Evolutionary conservation across 1,140 invertebrate genomes (phyloP).

Genomic region (Lucilia cuprina): DNA sequence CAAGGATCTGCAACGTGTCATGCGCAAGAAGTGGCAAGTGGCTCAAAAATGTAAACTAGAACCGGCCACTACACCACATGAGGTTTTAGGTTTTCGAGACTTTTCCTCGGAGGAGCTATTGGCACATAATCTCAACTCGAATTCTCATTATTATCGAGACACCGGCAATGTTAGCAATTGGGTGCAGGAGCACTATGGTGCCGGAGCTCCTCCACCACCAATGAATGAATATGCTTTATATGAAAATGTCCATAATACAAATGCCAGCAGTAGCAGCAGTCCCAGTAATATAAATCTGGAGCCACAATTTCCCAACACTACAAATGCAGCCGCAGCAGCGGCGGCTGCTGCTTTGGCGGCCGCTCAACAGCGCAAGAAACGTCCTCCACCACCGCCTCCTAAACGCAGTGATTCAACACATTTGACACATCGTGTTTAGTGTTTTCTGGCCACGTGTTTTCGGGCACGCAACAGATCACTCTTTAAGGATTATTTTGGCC

Average conservation of each 20-base stretch:
- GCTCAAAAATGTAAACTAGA: slow-evolving; percentile 90
- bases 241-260: slow-evolving; percentile 59
- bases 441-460: slow-evolving; percentile 20
- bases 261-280: slow-evolving; percentile 28
- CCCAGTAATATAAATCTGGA: slow-evolving; percentile 29
- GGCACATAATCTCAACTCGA: slow-evolving; percentile 52
- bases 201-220: slow-evolving; percentile 44
- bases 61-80: slow-evolving; percentile 83
- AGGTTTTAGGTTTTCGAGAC: slow-evolving; percentile 88
- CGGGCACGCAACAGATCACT: neutral
- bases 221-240: slow-evolving; percentile 57
- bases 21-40: slow-evolving; percentile 93
- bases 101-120: slow-evolving; percentile 61
- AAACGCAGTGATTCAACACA: slow-evolving; percentile 81
- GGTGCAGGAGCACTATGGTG: slow-evolving; percentile 88
- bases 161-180: slow-evolving; percentile 86
- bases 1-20: slow-evolving; percentile 86
- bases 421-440: slow-evolving; percentile 64
- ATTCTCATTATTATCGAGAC: slow-evolving; percentile 71
- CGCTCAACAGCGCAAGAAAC: slow-evolving; percentile 64
- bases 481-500: neutral
- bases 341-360: slow-evolving; percentile 36
- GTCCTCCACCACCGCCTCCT: slow-evolving; percentile 79
- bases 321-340: slow-evolving; percentile 40
- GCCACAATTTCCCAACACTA: slow-evolving; percentile 36